A percentile compares a stretch with the other conserved stretches of the same genome.
phyloP scores from a whole-genome alignment of 2,888 invertebrate genomes.

The Drosophila kanekoi region DNA sequence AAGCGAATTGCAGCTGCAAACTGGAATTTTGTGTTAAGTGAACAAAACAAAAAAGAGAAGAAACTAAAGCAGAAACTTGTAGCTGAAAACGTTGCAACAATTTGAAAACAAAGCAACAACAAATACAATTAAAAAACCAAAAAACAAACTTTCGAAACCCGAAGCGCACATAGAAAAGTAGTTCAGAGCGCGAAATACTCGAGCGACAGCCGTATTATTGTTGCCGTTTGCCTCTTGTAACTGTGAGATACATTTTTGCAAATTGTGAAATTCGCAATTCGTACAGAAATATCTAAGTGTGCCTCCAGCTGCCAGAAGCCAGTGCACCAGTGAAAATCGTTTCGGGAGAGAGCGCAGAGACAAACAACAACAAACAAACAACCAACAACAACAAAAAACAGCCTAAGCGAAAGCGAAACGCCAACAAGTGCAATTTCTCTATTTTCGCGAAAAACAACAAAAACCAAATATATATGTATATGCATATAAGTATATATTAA shows the following conservation, averaged over 20 bases:
- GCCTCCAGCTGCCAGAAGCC: slow-evolving; percentile 1
- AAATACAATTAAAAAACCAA: slow-evolving; percentile 15
- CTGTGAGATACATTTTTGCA: slow-evolving; percentile 40
- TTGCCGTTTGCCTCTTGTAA: slow-evolving; percentile 25
- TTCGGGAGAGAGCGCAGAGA: slow-evolving; percentile 12
- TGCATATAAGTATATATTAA: slow-evolving; percentile 15
- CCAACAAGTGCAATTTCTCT: slow-evolving; percentile 69
- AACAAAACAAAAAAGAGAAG: slow-evolving; percentile 46
- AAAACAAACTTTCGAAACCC: slow-evolving; percentile 76
- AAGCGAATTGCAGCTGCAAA: slow-evolving; percentile 69
- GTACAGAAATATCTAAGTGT: slow-evolving; percentile 31
- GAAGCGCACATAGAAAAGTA: slow-evolving; percentile 68
- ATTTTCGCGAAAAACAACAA: slow-evolving; percentile 43
- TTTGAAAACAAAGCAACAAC: slow-evolving; percentile 31
- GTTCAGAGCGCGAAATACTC: slow-evolving; percentile 66
- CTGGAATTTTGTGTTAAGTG: slow-evolving; percentile 67
- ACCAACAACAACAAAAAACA: not conserved
- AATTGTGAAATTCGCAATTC: slow-evolving; percentile 53
- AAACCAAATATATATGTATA: slow-evolving; percentile 3
- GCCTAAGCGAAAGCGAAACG: slow-evolving; percentile 54
- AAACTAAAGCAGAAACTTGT: slow-evolving; percentile 61
- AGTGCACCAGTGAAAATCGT: slow-evolving; percentile 34
- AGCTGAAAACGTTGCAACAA: slow-evolving; percentile 47
- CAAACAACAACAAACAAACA: slow-evolving; percentile 5
- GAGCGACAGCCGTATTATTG: slow-evolving; percentile 45